Base-by-base conservation (phyloP, 2,888 invertebrate species). In the Volucella inanis region DNA sequence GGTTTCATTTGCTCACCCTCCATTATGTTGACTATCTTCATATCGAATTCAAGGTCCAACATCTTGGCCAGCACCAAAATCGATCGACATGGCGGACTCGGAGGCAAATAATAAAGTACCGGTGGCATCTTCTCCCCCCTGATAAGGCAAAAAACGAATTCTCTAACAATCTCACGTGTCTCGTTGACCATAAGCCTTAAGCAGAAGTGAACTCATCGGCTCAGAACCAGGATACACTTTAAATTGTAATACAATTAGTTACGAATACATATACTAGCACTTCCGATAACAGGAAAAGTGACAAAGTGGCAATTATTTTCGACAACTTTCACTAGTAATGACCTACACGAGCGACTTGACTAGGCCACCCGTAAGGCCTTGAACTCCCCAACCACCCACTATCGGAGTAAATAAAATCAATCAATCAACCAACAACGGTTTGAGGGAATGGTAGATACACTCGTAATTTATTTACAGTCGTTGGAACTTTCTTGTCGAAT, bases 61-160 rank as follows among this genome's bases (percentile, higher is more conserved):
- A 94, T 93, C 89, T 93, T 94, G 14, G 94, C 94, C 76, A 94
- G 89, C 89, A 95, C 89, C 88, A 94, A 89, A 49, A 94, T 93
- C 39, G 94, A 90, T 49, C 95, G 92, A 87, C 94, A 94, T 0
- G 95, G 94, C 39, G 95, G 93, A 89, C 95, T 95, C 41, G 92
- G 91, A 0, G 93, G 93, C 52, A 93, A 88, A 90, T 93, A 94
- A 90, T 95, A 95, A 59, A 95, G 88, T 11, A 90, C 89, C 22
- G 91, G 92, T 80, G 89, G 88, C 92, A 92, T 92, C 87, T 90
- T 92, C 14, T 91, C 91, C 79, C 92, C 91, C 88, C 92, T 92
- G 83, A 92, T 87, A 81, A 92, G 88, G 88, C 90, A 92, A 89
- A 91, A 92, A 81, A 92, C 92, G 89, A 92, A 92, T 89, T 92